Percentiles rank a stretch among this genome's conserved stretches.
Evolutionary conservation across 2,797 vertebrate genomes (phyloP).

Genomic region (Pygocentrus nattereri): DNA sequence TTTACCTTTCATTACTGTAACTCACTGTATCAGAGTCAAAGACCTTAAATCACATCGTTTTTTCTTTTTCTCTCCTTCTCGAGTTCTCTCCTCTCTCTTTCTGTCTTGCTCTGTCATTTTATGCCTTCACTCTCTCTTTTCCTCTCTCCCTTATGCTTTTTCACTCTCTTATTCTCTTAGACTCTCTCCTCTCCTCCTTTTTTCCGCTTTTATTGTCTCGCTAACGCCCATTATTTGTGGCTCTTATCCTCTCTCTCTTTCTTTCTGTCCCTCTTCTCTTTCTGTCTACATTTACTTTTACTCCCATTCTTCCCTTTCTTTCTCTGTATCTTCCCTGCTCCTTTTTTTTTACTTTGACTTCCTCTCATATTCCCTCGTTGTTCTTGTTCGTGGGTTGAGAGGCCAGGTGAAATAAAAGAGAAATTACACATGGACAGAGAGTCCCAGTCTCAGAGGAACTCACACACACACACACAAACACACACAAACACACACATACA

Average conservation of each 20-base stretch:
- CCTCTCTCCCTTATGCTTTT: too few species aligned
- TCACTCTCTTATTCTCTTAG: too few species aligned
- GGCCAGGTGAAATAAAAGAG: not conserved
- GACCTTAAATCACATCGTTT: too few species aligned
- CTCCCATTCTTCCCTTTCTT: not conserved
- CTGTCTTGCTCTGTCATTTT: too few species aligned
- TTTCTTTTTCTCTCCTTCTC: too few species aligned
- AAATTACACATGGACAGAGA: not conserved
- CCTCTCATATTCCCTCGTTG: not conserved
- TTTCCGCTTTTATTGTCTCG: too few species aligned
- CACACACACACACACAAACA: slow-evolving; percentile 17
- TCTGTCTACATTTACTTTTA: not conserved
- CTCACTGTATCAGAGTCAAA: too few species aligned
- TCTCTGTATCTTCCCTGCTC: not conserved
- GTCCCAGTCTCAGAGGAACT: not conserved
- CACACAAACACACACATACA: not conserved
- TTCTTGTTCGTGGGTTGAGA: not conserved
- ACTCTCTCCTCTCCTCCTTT: too few species aligned
- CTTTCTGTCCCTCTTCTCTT: not conserved
- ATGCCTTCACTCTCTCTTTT: too few species aligned
- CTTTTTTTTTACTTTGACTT: not conserved
- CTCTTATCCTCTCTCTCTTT: not conserved
- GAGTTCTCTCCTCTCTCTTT: too few species aligned
- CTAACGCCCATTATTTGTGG: too few species aligned
- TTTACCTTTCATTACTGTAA: too few species aligned